A percentile compares a stretch with the other conserved stretches of the same genome.
Evolutionary conservation across 2,888 invertebrate species (phyloP).

Genomic region (Toxonevra muliebris): DNA sequence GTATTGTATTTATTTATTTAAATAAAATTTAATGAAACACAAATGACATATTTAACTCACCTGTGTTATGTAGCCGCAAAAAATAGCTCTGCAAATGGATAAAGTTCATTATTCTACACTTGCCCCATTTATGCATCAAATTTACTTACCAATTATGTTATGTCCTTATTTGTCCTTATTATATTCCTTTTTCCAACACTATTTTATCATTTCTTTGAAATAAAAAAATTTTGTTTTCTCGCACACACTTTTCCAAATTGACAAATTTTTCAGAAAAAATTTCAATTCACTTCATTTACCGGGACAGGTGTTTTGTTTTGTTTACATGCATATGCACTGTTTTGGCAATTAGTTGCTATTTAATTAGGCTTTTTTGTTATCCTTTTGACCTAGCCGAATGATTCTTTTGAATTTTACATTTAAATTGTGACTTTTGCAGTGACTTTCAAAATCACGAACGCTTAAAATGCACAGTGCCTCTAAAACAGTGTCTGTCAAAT

Average conservation of each 20-base stretch:
- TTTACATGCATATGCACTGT: not conserved
- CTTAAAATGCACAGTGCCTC: not conserved
- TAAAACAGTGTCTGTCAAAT: not conserved
- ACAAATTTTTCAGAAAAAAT: not conserved
- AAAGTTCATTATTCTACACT: too few species aligned
- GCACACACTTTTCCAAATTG: not conserved
- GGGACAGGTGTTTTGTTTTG: conserved; percentile 2
- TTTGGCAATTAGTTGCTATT: not conserved
- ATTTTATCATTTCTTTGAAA: too few species aligned
- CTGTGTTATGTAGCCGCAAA: too few species aligned
- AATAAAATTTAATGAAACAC: not conserved
- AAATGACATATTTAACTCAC: too few species aligned
- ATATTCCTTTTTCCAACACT: too few species aligned
- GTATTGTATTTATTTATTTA: conserved; percentile 18
- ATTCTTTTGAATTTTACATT: conserved; percentile 18
- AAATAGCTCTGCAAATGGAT: too few species aligned
- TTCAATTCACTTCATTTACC: not conserved
- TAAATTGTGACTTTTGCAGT: not conserved
- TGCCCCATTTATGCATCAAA: too few species aligned
- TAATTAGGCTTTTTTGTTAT: not conserved
- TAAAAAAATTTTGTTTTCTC: too few species aligned
- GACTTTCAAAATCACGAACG: conserved; percentile 14
- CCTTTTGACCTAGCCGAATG: not conserved
- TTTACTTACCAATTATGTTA: too few species aligned
- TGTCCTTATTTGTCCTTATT: too few species aligned